A percentile compares a stretch with the other conserved stretches of the same genome.
These are phyloP conservation scores for Gopherus evgoodei DNA, from an alignment of 2,113 vertebrate species.

Conservation along the genomic window DNA sequence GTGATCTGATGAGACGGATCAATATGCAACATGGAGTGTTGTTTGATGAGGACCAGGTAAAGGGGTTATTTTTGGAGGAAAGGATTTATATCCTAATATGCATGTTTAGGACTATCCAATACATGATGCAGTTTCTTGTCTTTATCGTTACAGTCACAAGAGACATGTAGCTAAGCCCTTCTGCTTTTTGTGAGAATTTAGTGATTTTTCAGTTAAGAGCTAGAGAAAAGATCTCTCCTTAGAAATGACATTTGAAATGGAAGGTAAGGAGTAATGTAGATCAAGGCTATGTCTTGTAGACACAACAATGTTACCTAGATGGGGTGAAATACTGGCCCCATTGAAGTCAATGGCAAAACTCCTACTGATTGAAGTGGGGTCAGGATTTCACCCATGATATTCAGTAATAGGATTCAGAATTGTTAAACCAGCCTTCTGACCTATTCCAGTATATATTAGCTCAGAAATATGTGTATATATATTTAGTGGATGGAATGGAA, in stretches of 20 bases:
- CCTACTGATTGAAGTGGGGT: not conserved
- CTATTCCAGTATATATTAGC: not conserved
- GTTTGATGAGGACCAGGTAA: conserved; percentile 91
- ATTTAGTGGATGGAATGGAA: not conserved
- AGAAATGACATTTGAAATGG: not conserved
- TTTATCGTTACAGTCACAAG: not conserved
- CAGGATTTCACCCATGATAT: not conserved
- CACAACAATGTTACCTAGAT: not conserved
- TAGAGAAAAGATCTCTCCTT: not conserved
- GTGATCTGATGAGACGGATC: conserved; percentile 92
- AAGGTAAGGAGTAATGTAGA: not conserved
- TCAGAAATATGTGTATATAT: not conserved
- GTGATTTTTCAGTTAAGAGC: not conserved
- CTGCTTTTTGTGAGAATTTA: not conserved
- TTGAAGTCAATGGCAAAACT: not conserved
- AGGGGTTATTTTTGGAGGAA: conserved; percentile 16
- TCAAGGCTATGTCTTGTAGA: not conserved
- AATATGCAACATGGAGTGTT: conserved; percentile 84
- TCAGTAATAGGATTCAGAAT: not conserved
- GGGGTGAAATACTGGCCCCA: not conserved
- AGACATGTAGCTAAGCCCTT: not conserved
- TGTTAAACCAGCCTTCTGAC: not conserved
- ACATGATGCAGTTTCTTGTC: not conserved
- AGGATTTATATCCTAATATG: not conserved
- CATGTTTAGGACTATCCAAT: not conserved